Base-by-base conservation (phyloP, 2,797 vertebrate genomes). In the Chrosomus eos region DNA sequence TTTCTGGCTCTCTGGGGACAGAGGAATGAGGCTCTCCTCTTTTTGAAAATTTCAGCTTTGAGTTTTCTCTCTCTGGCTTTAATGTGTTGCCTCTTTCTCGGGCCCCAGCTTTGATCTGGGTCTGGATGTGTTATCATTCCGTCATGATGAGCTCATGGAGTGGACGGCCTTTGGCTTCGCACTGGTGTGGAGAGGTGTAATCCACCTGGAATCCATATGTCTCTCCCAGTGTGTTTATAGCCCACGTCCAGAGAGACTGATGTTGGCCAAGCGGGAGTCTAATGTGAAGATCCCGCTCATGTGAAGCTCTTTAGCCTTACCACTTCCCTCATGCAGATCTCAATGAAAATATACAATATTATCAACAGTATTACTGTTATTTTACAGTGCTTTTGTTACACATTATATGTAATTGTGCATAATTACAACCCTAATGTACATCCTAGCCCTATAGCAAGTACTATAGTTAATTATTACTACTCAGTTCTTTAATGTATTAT, bases 41-140 rank as follows among this genome's bases (percentile, higher is more conserved):
- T 97, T 96, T 96, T 96, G 96, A 96, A 96, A 97, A 97, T 97
- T 97, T 97, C 95, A 97, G 95, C 95, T 97, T 96, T 95, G 93
- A 94, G 94, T 97, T 96, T 94, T 93, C 93, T 82, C 93, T 82
- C 93, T 92, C 88, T 92, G 88, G 88, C 60, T 92, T 94, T 92
- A 70, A 90, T 92, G 88, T 90, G 88, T 90, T 95, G 92, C 92
- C 93, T 90, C 93, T 95, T 96, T 94, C 8, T 94, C 40, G 81
- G 81, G 81, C 81, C 93, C 92, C 93, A 88, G 87, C 96, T 97
- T 97, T 99, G 96, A 98, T 97, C 96, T 96, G 94, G 93, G 93
- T 95, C 95, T 95, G 96, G 95, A 96, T 97, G 96, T 92, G 95
- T 97, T 97, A 96, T 95, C 96, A 96, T 97, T 97, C 96, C 88